A percentile compares a stretch with the other conserved stretches of the same genome.
Conservation (phyloP, 2,888 invertebrate genomes). For the Xanthia togata region DNA sequence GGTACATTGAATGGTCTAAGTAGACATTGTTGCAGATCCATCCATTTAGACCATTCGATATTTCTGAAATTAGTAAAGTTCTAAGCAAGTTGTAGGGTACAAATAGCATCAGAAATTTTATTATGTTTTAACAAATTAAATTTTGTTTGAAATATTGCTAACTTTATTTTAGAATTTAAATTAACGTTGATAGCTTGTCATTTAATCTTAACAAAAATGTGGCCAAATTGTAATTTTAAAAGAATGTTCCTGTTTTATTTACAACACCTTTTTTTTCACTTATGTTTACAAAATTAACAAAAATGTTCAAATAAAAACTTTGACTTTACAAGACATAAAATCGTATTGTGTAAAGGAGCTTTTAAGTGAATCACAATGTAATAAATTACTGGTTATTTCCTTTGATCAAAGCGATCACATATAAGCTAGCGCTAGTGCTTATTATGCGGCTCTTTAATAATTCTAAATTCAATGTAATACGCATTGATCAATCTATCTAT, state of each 20-base stretch:
- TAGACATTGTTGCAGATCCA: conserved; percentile 5
- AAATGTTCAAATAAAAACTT: no score
- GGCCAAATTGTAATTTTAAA: background rate
- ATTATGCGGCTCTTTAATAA: conserved; percentile 22
- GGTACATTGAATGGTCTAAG: background rate
- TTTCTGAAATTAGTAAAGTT: background rate
- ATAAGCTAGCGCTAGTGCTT: conserved; percentile 5
- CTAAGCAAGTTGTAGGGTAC: no score
- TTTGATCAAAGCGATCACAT: conserved; percentile 52
- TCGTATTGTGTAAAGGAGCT: conserved; percentile 50
- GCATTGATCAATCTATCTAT: no score
- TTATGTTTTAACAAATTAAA: no score
- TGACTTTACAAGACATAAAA: background rate
- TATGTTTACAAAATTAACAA: no score
- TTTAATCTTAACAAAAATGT: background rate
- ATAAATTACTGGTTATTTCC: conserved; percentile 39
- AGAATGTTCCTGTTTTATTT: no score
- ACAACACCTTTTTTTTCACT: no score
- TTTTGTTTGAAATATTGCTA: background rate
- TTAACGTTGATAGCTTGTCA: background rate
- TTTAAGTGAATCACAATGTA: conserved; percentile 30
- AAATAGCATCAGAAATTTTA: background rate
- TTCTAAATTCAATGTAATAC: conserved; percentile 8
- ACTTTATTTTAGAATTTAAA: background rate
- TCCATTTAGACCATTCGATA: conserved; percentile 48